phyloP scores from a whole-genome alignment of 2,888 invertebrate genomes.

The Xanthorhoe spadicearia region DNA sequence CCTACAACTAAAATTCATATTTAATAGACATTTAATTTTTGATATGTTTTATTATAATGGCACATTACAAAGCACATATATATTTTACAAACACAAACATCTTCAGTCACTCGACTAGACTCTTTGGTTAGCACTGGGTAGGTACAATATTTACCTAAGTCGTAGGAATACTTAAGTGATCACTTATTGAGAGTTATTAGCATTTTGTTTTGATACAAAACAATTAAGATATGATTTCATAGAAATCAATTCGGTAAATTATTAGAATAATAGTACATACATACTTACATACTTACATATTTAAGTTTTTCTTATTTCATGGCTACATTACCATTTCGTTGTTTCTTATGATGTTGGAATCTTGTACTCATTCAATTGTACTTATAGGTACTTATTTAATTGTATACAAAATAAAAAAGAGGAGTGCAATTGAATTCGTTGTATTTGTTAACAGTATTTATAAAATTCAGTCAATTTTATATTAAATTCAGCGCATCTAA shows the following conservation, averaged over 20 bases:
- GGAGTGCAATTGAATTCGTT: background rate
- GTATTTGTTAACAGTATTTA: conserved; percentile 9
- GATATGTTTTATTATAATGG: conserved; percentile 32
- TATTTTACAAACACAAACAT: background rate
- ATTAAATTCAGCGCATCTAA: conserved; percentile 41
- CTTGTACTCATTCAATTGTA: too few relatives aligned
- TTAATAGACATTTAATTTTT: background rate
- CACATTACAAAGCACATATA: conserved; percentile 26
- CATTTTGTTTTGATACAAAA: conserved; percentile 76
- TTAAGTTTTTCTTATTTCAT: background rate
- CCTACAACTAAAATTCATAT: conserved; percentile 2
- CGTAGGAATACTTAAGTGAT: background rate
- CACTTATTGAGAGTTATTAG: background rate
- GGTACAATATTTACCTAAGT: background rate
- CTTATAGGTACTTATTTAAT: too few relatives aligned
- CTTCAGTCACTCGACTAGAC: conserved; percentile 22
- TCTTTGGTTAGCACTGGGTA: conserved; percentile 20
- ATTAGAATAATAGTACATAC: background rate
- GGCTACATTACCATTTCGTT: background rate
- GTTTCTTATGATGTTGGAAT: too few relatives aligned
- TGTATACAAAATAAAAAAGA: background rate
- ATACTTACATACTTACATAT: background rate
- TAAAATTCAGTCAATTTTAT: conserved; percentile 36
- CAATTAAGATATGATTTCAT: conserved; percentile 67
- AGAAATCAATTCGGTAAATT: conserved; percentile 63